Percentiles rank a stretch among this genome's conserved stretches.
Evolutionary conservation across 2,888 invertebrate genomes (phyloP).

Genomic region (Acanthococcus lagerstroemiae): DNA sequence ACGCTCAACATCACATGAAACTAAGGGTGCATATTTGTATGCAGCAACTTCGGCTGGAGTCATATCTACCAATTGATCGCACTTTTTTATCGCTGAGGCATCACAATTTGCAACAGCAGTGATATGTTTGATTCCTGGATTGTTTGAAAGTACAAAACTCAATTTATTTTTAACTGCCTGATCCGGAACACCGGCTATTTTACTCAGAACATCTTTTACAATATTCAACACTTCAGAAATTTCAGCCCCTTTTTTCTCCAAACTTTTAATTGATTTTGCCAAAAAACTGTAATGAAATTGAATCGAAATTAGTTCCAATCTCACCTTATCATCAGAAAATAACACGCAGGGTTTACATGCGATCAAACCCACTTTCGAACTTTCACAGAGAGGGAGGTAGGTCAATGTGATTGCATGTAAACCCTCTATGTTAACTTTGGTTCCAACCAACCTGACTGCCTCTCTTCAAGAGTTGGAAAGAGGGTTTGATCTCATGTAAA

Average conservation of each 20-base stretch:
- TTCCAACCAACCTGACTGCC: too few relatives aligned
- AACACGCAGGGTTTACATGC: too few relatives aligned
- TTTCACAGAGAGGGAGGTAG: too few relatives aligned
- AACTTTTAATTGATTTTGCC: background rate
- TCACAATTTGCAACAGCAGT: background rate
- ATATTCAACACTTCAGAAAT: background rate
- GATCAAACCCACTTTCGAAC: too few relatives aligned
- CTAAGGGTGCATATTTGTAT: background rate
- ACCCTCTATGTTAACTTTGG: too few relatives aligned
- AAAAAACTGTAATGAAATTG: background rate
- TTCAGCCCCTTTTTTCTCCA: background rate
- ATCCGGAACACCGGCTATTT: background rate
- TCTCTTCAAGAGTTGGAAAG: too few relatives aligned
- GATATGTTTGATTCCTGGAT: background rate
- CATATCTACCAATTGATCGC: background rate
- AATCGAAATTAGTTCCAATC: background rate
- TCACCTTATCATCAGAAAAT: too few relatives aligned
- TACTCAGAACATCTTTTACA: background rate
- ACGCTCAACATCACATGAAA: background rate
- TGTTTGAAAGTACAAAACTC: background rate
- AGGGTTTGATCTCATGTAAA: too few relatives aligned
- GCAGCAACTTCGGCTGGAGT: background rate
- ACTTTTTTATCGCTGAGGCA: background rate
- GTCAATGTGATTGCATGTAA: too few relatives aligned
- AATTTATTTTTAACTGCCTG: background rate